Percentiles rank a stretch among this genome's conserved stretches.
phyloP scores from a whole-genome alignment of 2,113 vertebrate species.

The Oplegnathus fasciatus region DNA sequence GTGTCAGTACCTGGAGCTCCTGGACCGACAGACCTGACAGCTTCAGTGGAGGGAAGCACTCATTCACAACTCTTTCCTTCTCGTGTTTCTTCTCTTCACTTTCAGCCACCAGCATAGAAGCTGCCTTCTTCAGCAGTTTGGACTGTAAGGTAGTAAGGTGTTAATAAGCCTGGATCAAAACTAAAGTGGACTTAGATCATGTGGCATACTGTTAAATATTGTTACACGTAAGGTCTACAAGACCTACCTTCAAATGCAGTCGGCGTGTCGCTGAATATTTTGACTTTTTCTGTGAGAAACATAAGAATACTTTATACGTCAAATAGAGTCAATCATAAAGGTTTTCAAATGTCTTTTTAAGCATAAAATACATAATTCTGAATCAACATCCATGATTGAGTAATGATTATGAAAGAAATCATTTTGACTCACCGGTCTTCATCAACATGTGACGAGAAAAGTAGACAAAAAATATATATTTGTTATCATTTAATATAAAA shows the following conservation, averaged over 20 bases:
- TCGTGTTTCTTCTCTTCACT: conserved; percentile 71
- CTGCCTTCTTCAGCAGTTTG: conserved; percentile 81
- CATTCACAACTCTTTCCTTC: conserved; percentile 73
- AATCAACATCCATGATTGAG: neutral
- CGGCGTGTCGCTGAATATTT: conserved; percentile 82
- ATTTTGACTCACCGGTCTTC: conserved; percentile 72
- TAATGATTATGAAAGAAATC: neutral
- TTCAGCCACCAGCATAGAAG: conserved; percentile 80
- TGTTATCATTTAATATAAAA: neutral
- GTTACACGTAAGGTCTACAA: neutral
- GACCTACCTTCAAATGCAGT: conserved; percentile 79
- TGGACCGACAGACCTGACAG: conserved; percentile 80
- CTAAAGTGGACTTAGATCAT: neutral
- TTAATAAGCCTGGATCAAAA: neutral
- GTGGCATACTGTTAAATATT: neutral
- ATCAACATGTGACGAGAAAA: conserved; percentile 32
- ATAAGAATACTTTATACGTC: neutral
- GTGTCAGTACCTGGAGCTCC: conserved; percentile 82
- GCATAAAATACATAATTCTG: neutral
- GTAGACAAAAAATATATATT: neutral
- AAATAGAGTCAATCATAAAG: neutral
- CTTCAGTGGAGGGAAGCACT: conserved; percentile 77
- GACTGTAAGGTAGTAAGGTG: conserved; percentile 57
- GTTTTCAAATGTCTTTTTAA: neutral
- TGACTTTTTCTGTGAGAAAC: conserved; percentile 74